A percentile compares a stretch with the other conserved stretches of the same genome.
Conservation (phyloP, 2,888 invertebrate genomes). For the Lottia scabra region DNA sequence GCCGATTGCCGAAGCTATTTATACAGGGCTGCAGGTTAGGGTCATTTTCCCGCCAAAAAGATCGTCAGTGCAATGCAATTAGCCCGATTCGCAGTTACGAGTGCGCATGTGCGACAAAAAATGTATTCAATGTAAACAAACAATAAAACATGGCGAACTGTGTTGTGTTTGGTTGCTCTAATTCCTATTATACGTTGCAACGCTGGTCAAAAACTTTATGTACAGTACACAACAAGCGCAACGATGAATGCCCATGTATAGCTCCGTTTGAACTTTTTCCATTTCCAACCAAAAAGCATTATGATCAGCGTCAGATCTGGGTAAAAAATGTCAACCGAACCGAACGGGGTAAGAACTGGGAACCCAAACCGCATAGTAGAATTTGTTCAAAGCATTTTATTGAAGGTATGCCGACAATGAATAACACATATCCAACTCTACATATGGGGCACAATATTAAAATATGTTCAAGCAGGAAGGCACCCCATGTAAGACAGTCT, state of each 20-base stretch:
- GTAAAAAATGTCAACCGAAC: not conserved
- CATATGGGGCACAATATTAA: not conserved
- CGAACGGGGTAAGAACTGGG: not conserved
- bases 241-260: no score
- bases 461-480: not conserved
- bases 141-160: not conserved
- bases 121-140: not conserved
- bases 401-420: not conserved
- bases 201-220: not conserved
- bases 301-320: not conserved
- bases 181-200: not conserved
- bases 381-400: not conserved
- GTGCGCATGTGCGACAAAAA: no score
- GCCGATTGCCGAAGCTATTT: no score
- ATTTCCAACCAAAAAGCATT: not conserved
- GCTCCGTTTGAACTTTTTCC: not conserved
- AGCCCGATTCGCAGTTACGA: no score
- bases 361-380: not conserved
- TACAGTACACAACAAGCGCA: not conserved
- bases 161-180: not conserved
- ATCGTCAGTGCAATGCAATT: no score
- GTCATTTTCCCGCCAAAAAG: no score
- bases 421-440: not conserved
- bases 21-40: no score
- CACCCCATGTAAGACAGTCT: not conserved